phyloP scores from a whole-genome alignment of 2,797 vertebrate species.

The Kryptolebias ocellatus region DNA sequence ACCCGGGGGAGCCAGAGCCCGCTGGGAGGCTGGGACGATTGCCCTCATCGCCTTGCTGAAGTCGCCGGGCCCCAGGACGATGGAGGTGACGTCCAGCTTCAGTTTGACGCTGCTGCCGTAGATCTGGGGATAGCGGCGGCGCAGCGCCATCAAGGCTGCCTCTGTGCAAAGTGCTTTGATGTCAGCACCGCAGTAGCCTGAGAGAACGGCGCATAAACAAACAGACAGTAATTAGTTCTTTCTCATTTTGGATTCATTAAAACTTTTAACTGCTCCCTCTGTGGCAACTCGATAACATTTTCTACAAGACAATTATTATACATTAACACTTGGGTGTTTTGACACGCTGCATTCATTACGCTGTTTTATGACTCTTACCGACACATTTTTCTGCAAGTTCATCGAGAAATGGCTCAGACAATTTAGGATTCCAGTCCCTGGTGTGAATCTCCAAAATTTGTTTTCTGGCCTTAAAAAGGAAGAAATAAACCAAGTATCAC shows the following conservation, averaged over 20 bases:
- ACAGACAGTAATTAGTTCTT: constrained; percentile 8
- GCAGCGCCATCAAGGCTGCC: constrained; percentile 92
- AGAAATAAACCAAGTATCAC: neutral
- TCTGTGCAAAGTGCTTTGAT: constrained; percentile 99
- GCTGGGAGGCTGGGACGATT: constrained; percentile 96
- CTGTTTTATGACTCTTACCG: constrained; percentile 83
- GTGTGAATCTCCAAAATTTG: constrained; percentile 99
- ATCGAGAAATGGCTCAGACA: constrained; percentile 93
- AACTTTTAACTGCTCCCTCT: neutral
- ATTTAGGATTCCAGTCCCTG: constrained; percentile 95
- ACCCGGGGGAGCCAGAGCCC: constrained; percentile 90
- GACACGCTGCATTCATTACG: neutral
- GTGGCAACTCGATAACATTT: neutral
- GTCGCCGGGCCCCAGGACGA: constrained; percentile 92
- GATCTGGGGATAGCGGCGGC: constrained; percentile 97
- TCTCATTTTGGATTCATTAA: neutral
- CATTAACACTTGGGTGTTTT: neutral
- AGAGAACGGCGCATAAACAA: neutral
- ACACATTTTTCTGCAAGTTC: constrained; percentile 99
- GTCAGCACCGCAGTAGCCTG: constrained; percentile 98
- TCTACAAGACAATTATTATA: neutral
- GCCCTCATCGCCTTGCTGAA: constrained; percentile 94
- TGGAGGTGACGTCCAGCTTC: constrained; percentile 92
- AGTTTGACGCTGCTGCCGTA: constrained; percentile 95
- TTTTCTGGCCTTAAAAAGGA: constrained; percentile 90